Evolutionary conservation across 2,888 invertebrate species (phyloP).

Genomic region (Drosophila meridiana): DNA sequence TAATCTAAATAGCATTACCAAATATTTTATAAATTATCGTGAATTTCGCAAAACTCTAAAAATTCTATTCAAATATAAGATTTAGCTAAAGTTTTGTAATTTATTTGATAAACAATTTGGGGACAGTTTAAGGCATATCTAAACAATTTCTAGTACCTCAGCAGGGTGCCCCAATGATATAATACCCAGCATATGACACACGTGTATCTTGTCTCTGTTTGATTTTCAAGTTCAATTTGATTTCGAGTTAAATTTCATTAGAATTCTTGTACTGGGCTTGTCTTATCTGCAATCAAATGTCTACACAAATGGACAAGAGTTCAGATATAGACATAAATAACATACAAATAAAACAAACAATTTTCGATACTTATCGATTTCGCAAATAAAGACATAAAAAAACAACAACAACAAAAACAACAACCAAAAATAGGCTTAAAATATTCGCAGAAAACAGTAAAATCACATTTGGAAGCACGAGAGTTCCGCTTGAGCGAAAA

Average conservation of each 20-base stretch:
- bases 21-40: background rate
- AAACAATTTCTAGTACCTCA: constrained; percentile 4
- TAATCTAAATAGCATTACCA: background rate
- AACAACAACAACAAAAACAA: background rate
- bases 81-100: background rate
- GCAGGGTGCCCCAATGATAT: background rate
- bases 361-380: constrained; percentile 58
- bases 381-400: constrained; percentile 70
- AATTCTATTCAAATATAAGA: background rate
- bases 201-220: constrained; percentile 17
- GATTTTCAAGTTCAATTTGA: constrained; percentile 56
- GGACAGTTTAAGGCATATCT: background rate
- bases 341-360: background rate
- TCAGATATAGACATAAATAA: constrained; percentile 19
- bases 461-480: constrained; percentile 37
- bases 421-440: constrained; percentile 36
- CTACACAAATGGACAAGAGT: constrained; percentile 25
- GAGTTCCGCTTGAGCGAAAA: constrained; percentile 50
- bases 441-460: constrained; percentile 47
- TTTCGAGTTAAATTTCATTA: constrained; percentile 49
- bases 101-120: background rate
- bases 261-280: constrained; percentile 46
- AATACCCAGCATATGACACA: constrained; percentile 14
- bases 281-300: constrained; percentile 43
- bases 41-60: background rate